Base-by-base conservation (phyloP, 2,113 vertebrate genomes). In the Eleginops maclovinus region DNA sequence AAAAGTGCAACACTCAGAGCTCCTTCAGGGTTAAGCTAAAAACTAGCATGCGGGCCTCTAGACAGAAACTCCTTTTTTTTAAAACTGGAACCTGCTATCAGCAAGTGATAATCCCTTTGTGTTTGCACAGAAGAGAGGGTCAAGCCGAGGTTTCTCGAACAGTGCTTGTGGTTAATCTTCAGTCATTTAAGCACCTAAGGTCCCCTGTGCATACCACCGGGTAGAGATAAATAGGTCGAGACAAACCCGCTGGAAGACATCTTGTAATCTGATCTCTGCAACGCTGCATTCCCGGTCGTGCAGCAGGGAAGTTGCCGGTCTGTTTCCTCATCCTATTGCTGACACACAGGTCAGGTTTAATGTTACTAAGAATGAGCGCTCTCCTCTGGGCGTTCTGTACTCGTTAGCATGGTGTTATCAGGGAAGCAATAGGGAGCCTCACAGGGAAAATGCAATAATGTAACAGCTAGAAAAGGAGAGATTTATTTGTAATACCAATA, bases 1-100 rank as follows among this genome's bases (percentile, higher is more conserved):
- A 75, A n/a, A 81, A 67, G 24, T 11, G 60, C 36, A 75, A 63
- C 16, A 49, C 49, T 46, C 54, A 9, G 12, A 59, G 67, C 59
- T 50, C 60, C 79, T 76, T 41, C 89, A 94, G 94, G 93, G 94
- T 92, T 93, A 91, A 94, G 90, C 90, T 90, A 91, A 91, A 78
- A 91, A 83, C 89, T 66, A 84, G 26, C 81, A 44, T 91, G 92
- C 73, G 80, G 79, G 84, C 90, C 88, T 89, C 49, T 87, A 88
- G 88, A 92, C 88, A 63, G 26, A 75, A 83, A 87, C 79, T 84
- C 88, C 94, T 91, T 81, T 91, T 67, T 82, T 85, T 82, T 80
- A 79, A n/a, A n/a, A 87, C 94, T 94, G 93, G 94, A 96, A 94
- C 94, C 90, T 43, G 68, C 62, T 91, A 92, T 95, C 89, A 85